Percentiles rank a stretch among this genome's conserved stretches.
Evolutionary conservation across 2,113 vertebrate genomes (phyloP).

Genomic region (Oreotrochilus melanogaster): DNA sequence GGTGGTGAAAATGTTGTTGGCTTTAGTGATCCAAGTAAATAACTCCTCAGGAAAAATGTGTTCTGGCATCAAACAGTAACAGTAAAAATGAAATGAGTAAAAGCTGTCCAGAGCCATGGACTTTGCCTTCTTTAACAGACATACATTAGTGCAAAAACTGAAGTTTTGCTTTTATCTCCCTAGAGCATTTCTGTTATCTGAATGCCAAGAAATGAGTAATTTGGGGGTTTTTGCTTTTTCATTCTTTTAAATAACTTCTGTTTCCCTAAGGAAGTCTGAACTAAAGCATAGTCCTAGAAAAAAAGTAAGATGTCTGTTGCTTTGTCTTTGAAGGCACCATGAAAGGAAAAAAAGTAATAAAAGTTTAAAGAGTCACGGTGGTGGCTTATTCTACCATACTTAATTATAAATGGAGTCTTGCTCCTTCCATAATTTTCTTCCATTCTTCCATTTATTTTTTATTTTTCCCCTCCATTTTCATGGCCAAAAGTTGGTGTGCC

Average conservation of each 20-base stretch:
- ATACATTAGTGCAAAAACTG: neutral
- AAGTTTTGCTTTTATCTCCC: neutral
- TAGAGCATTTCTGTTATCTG: neutral
- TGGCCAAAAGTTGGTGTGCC: neutral
- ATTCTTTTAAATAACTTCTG: neutral
- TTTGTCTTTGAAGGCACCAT: neutral
- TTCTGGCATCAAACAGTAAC: neutral
- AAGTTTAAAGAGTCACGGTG: neutral
- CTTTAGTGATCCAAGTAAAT: neutral
- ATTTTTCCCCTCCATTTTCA: neutral
- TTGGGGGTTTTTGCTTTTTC: neutral
- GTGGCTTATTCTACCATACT: neutral
- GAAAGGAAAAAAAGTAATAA: neutral
- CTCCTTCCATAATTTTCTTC: neutral
- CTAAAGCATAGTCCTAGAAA: neutral
- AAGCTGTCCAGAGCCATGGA: neutral
- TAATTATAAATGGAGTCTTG: neutral
- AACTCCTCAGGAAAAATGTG: constrained; percentile 8
- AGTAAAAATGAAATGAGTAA: neutral
- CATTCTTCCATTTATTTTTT: neutral
- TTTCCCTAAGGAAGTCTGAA: constrained; percentile 28
- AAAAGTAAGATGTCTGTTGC: neutral
- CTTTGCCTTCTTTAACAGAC: neutral
- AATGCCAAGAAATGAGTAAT: constrained; percentile 38
- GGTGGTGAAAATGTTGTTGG: neutral